Evolutionary conservation across 2,113 vertebrate genomes (phyloP).

Genomic region (Hippocampus guttulatus): DNA sequence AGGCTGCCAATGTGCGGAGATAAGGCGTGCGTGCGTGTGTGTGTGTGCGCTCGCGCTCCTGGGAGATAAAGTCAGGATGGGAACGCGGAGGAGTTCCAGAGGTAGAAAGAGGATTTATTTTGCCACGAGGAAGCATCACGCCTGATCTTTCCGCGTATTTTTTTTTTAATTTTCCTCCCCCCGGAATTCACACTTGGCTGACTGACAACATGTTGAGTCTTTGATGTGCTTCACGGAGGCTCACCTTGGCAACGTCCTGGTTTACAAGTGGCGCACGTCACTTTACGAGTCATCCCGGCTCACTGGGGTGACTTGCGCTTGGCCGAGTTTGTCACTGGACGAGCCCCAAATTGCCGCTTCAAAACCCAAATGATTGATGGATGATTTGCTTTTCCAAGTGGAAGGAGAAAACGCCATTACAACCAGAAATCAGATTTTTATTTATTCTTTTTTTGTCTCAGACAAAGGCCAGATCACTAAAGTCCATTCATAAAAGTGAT

Average conservation of each 20-base stretch:
- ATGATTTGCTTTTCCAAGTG: no score
- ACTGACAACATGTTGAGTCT: conserved; percentile 13
- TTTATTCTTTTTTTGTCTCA: no score
- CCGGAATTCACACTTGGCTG: conserved; percentile 22
- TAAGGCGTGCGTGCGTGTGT: neutral
- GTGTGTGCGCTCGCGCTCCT: neutral
- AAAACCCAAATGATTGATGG: no score
- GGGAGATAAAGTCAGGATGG: conserved; percentile 5
- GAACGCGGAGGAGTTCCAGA: conserved; percentile 31
- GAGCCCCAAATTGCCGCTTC: no score
- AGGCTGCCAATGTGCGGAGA: conserved; percentile 33
- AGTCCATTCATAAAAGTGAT: no score
- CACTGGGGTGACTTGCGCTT: neutral
- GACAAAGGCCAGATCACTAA: no score
- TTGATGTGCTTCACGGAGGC: neutral
- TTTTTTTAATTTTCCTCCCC: conserved; percentile 13
- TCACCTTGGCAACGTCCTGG: neutral
- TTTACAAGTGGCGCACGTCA: neutral
- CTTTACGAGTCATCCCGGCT: neutral
- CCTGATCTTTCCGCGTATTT: conserved; percentile 22
- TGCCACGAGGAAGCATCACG: conserved; percentile 4
- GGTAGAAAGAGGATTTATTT: conserved; percentile 33
- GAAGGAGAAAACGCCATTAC: neutral
- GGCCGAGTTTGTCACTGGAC: no score
- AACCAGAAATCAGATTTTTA: neutral